Evolutionary conservation across 2,888 invertebrate species (phyloP).

Genomic region (Beris morrisii): DNA sequence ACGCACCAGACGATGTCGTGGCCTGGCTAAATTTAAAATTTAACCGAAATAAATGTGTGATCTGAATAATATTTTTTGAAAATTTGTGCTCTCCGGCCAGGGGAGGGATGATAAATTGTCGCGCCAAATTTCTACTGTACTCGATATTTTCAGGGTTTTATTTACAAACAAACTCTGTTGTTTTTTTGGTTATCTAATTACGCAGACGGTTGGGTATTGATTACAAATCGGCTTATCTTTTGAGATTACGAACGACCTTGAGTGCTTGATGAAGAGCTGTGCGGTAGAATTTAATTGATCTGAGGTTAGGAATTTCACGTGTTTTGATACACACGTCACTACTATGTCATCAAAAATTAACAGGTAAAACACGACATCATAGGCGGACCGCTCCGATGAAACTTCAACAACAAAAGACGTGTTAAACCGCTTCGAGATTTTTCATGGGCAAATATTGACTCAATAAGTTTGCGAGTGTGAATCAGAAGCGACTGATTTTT

Average conservation of each 20-base stretch:
- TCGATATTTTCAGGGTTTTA: not conserved
- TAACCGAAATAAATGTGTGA: too few species aligned
- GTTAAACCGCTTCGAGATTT: not conserved
- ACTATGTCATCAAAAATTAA: slow-evolving; percentile 19
- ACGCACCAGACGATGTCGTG: too few species aligned
- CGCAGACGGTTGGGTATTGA: not conserved
- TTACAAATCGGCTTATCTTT: not conserved
- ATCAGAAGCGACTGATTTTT: not conserved
- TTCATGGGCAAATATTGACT: slow-evolving; percentile 11
- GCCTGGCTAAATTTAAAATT: too few species aligned
- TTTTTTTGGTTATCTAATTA: slow-evolving; percentile 9
- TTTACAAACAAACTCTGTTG: slow-evolving; percentile 22
- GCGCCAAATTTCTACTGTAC: slow-evolving; percentile 8
- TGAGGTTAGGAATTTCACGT: slow-evolving; percentile 29
- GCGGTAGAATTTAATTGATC: not conserved
- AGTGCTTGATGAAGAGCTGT: slow-evolving; percentile 1
- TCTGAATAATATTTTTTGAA: too few species aligned
- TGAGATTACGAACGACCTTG: not conserved
- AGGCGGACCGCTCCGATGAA: not conserved
- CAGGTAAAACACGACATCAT: slow-evolving; percentile 10
- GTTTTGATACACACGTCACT: slow-evolving; percentile 13
- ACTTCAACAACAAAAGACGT: not conserved
- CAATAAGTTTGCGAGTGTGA: not conserved
- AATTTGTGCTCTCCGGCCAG: too few species aligned
- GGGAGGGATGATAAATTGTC: not conserved